These are phyloP conservation scores for Criorhina ranunculi DNA, from an alignment of 2,888 invertebrate species.

Conservation along the genomic window DNA sequence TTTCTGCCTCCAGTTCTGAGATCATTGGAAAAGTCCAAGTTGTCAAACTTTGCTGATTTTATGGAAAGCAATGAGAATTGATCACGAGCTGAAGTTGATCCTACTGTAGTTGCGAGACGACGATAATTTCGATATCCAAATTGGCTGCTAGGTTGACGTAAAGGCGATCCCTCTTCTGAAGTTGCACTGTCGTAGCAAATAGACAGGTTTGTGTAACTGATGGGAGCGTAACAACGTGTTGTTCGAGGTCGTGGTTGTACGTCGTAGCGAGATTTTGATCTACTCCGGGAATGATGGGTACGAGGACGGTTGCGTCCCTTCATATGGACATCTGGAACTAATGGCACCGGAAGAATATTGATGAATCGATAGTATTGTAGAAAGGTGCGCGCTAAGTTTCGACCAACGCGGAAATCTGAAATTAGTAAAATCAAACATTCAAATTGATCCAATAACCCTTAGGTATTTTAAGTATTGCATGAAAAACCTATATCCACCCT, in stretches of 20 bases:
- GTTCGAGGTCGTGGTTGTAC: conserved; percentile 85
- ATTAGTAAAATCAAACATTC: conserved; percentile 38
- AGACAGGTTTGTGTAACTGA: conserved; percentile 86
- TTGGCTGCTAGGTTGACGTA: conserved; percentile 80
- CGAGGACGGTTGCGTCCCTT: conserved; percentile 82
- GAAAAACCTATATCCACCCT: too few species aligned
- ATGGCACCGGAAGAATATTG: conserved; percentile 87
- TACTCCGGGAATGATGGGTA: conserved; percentile 83
- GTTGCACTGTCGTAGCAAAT: conserved; percentile 86
- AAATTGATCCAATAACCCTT: too few species aligned
- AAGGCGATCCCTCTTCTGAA: conserved; percentile 85
- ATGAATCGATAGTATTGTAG: conserved; percentile 92
- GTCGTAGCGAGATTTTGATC: conserved; percentile 83
- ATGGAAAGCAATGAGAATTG: conserved; percentile 82
- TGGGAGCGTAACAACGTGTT: conserved; percentile 85
- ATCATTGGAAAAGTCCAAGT: conserved; percentile 79
- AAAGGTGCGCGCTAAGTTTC: conserved; percentile 91
- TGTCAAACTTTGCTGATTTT: conserved; percentile 80
- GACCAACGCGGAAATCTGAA: conserved; percentile 90
- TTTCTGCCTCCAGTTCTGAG: conserved; percentile 58
- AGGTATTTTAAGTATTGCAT: too few species aligned
- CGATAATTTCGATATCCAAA: conserved; percentile 81
- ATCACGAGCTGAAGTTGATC: conserved; percentile 79
- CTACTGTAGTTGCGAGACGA: conserved; percentile 76
- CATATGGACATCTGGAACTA: conserved; percentile 83